Evolutionary conservation across 2,797 vertebrate species (phyloP).

Genomic region (Halcyon leucocephala): DNA sequence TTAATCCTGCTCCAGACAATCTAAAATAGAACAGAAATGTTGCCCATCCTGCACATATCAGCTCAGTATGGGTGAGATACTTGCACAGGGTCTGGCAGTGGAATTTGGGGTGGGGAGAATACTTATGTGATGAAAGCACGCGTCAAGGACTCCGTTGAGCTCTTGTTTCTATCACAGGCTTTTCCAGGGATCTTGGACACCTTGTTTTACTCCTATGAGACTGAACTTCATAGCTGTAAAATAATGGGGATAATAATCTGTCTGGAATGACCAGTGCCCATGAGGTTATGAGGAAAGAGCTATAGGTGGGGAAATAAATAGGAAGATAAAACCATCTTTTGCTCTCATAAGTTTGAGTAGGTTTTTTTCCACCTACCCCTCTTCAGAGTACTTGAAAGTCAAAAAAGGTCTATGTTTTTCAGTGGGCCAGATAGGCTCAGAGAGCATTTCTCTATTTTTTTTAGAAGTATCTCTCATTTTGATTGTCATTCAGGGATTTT

Average conservation of each 20-base stretch:
- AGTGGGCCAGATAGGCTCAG: neutral
- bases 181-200: neutral
- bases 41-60: neutral
- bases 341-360: neutral
- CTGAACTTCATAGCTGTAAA: neutral
- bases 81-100: neutral
- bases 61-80: neutral
- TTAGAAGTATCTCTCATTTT: neutral
- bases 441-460: neutral
- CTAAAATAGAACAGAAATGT: neutral
- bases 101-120: neutral
- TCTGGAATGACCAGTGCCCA: neutral
- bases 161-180: neutral
- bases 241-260: neutral
- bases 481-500: neutral
- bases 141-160: neutral
- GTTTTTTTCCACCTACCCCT: neutral
- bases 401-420: conserved; percentile 23
- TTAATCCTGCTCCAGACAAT: neutral
- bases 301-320: neutral
- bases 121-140: neutral
- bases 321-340: conserved; percentile 25
- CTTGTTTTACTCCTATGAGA: neutral
- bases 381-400: conserved; percentile 27
- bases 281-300: neutral